These are phyloP conservation scores for Hemichromis elongatus DNA, from an alignment of 2,113 vertebrate genomes.

Conservation along the genomic window DNA sequence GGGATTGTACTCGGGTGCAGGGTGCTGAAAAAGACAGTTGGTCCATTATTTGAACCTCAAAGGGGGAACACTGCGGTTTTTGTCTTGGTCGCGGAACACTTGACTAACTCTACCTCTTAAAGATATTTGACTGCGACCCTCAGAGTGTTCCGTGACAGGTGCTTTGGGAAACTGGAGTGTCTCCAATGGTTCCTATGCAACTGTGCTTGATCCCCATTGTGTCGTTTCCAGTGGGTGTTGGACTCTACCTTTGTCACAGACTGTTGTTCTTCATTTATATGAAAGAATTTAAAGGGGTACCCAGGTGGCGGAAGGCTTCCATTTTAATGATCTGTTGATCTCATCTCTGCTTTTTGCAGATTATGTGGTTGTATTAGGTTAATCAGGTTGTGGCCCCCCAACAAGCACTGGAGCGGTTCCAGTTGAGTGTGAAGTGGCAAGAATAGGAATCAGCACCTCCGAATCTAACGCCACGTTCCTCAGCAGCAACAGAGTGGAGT, in stretches of 20 bases:
- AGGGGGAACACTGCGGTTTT: background rate
- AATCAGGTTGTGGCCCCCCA: background rate
- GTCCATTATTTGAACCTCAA: background rate
- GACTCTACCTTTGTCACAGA: fast-evolving
- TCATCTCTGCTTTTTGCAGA: background rate
- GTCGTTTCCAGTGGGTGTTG: background rate
- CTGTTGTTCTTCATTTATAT: background rate
- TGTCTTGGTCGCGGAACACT: background rate
- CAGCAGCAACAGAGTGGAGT: background rate
- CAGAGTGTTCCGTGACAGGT: background rate
- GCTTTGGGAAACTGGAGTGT: background rate
- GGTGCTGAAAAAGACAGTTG: fast-evolving
- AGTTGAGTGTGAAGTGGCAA: background rate
- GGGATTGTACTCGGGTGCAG: background rate
- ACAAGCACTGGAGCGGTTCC: background rate
- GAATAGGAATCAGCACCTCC: background rate
- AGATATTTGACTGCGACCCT: fast-evolving
- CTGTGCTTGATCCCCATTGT: background rate
- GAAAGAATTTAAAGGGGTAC: background rate
- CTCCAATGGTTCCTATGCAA: background rate
- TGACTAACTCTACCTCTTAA: background rate
- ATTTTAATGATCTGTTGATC: background rate
- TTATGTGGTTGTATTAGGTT: background rate
- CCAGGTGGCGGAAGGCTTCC: background rate
- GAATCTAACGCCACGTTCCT: background rate